phyloP scores from a whole-genome alignment of 2,888 invertebrate species.

The Aporophyla nigra region DNA sequence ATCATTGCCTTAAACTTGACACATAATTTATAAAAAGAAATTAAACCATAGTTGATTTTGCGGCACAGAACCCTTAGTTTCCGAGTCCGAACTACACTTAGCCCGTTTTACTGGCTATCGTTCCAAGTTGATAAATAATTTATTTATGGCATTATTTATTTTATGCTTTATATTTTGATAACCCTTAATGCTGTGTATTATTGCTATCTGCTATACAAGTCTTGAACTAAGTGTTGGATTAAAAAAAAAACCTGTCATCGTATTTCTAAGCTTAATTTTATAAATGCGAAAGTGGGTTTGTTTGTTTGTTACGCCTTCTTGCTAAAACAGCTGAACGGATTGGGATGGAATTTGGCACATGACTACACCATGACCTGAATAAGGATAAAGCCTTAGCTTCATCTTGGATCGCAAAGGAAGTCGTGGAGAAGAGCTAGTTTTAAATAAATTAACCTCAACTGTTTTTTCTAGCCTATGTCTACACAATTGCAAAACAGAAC shows the following conservation, averaged over 20 bases:
- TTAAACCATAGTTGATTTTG: background rate
- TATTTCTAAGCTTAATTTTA: too few relatives aligned
- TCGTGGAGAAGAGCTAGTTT: too few relatives aligned
- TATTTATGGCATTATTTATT: slow-evolving; percentile 45
- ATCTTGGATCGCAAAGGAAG: too few relatives aligned
- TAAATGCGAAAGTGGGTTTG: too few relatives aligned
- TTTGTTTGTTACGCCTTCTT: too few relatives aligned
- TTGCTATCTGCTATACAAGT: background rate
- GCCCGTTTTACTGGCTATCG: slow-evolving; percentile 27
- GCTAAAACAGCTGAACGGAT: too few relatives aligned
- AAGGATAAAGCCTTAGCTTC: too few relatives aligned
- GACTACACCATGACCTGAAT: too few relatives aligned
- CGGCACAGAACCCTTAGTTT: background rate
- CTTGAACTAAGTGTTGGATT: background rate
- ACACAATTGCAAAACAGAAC: too few relatives aligned
- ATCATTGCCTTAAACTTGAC: background rate
- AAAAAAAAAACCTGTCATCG: background rate
- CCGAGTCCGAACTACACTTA: background rate
- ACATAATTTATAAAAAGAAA: background rate
- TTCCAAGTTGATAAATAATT: slow-evolving; percentile 63
- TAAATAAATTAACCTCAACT: too few relatives aligned
- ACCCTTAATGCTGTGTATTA: slow-evolving; percentile 6
- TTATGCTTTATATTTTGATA: slow-evolving; percentile 26
- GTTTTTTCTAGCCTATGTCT: too few relatives aligned
- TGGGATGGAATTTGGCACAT: too few relatives aligned